Base-by-base conservation (phyloP, 2,888 invertebrate genomes). In the Drosophila histrio region DNA sequence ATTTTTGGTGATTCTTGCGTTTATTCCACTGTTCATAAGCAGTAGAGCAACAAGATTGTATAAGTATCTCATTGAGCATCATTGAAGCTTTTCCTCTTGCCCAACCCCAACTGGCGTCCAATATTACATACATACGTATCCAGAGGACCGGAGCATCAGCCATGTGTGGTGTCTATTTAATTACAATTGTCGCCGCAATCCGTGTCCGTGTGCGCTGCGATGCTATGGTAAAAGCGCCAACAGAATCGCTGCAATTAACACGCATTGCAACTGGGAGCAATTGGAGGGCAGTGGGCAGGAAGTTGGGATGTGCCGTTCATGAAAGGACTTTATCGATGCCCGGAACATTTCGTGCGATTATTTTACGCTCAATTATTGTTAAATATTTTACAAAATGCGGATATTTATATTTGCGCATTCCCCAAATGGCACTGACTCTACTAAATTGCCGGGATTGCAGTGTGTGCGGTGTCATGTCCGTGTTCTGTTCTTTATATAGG, bases 281-380 rank as follows among this genome's bases (percentile, higher is more conserved):
- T 34, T 24, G 54, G 65, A 22, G 63, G 62, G 36, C 30, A 49
- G 46, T 28, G 11, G 43, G 24, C 15, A 36, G 62, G 3, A 4
- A 24, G 24, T 24, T 11, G 62, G 53, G 57, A 41, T 46, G 8
- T 44, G n/a, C n/a, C 19, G 39, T 50, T 39, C 53, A n/a, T 54
- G 61, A 50, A 49, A 41, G 69, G 61, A 54, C 73, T 65, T 70
- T 81, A 79, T 72, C 72, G 67, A 54, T 52, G 64, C 28, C 61
- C 61, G 46, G 56, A 65, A 71, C 68, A 68, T 75, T 76, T 58
- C 36, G 70, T 64, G 81, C 81, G 88, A 86, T 89, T 87, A 88
- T 90, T 90, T 90, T 88, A 89, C 87, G 90, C 90, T 90, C 90
- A 90, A 90, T 90, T 90, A 90, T 90, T 90, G 88, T 90, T 90